Evolutionary conservation across 2,113 vertebrate genomes (phyloP).

Genomic region (Colistium nudipinnis): DNA sequence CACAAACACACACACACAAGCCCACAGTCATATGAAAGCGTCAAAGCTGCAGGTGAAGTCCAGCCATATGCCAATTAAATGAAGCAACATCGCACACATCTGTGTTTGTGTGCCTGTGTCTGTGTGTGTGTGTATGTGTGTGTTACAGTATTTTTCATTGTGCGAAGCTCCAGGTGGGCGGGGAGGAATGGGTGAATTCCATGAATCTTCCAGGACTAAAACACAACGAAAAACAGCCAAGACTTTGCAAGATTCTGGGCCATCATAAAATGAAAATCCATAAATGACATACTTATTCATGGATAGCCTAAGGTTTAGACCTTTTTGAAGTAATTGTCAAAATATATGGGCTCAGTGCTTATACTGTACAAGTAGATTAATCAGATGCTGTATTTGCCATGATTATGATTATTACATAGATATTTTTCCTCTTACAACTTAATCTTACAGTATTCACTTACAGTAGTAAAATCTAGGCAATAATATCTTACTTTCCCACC

Average conservation of each 20-base stretch:
- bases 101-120: constrained; percentile 32
- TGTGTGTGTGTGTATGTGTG: background rate
- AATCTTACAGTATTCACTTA: no score
- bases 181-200: constrained; percentile 21
- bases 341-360: no score
- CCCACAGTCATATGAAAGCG: constrained; percentile 4
- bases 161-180: constrained; percentile 43
- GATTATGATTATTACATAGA: background rate
- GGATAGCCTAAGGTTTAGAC: background rate
- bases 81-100: constrained; percentile 41
- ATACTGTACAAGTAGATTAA: constrained; percentile 1
- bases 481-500: background rate
- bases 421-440: no score
- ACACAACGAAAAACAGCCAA: constrained; percentile 58
- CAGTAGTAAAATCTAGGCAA: no score
- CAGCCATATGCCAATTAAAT: constrained; percentile 29
- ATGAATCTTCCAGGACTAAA: constrained; percentile 63
- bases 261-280: constrained; percentile 42
- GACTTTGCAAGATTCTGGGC: constrained; percentile 45
- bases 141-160: constrained; percentile 15
- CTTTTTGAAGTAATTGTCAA: no score
- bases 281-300: constrained; percentile 31
- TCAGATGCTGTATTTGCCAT: background rate
- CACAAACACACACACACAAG: constrained; percentile 14
- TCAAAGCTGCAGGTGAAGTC: constrained; percentile 43